phyloP scores from a whole-genome alignment of 2,797 vertebrate genomes.

The Morus bassanus region DNA sequence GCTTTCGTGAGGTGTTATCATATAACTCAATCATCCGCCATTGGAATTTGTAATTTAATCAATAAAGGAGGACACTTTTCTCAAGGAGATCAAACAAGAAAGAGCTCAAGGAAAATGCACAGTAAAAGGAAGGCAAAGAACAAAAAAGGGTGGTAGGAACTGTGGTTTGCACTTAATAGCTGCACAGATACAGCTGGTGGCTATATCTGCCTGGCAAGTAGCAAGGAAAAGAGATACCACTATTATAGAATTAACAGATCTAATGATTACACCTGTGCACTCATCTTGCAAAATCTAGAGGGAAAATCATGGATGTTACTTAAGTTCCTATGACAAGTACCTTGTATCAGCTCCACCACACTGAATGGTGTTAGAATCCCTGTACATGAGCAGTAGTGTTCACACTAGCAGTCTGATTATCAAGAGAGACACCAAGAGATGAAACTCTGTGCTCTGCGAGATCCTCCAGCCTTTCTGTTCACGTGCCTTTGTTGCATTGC shows the following conservation, averaged over 20 bases:
- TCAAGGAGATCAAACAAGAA: conserved; percentile 24
- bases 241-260: not conserved
- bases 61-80: conserved; percentile 43
- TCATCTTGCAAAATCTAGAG: not conserved
- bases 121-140: not conserved
- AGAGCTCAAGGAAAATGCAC: not conserved
- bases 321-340: not conserved
- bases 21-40: conserved; percentile 35
- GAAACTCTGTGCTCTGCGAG: not conserved
- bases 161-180: not conserved
- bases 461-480: not conserved
- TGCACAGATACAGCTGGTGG: not conserved
- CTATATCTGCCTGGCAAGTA: not conserved
- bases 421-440: not conserved
- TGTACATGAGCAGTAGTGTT: not conserved
- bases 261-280: not conserved
- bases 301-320: not conserved
- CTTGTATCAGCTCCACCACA: not conserved
- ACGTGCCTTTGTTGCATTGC: not conserved
- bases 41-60: conserved; percentile 65
- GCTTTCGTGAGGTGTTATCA: conserved; percentile 26
- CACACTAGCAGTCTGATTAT: not conserved
- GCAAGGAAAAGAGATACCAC: not conserved
- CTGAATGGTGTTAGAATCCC: not conserved
- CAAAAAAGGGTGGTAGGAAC: not conserved